Conservation (phyloP, 2,888 invertebrate species). For the Acrobasis suavella region DNA sequence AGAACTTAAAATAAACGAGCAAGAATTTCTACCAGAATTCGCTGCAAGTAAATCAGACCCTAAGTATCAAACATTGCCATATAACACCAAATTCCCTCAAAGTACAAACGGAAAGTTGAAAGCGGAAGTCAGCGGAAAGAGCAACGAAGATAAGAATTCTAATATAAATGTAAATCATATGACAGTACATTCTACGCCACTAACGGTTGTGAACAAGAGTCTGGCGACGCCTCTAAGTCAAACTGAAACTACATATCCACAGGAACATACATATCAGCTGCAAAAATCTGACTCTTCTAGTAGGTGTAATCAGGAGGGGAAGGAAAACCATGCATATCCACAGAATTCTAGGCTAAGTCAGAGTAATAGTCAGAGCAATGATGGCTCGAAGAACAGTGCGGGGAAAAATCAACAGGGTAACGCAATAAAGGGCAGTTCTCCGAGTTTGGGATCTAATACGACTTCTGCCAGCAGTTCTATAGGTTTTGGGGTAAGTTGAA, state of each 20-base stretch:
- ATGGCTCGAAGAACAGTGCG: conserved; percentile 56
- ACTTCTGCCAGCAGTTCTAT: conserved; percentile 67
- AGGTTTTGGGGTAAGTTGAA: conserved; percentile 73
- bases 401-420: conserved; percentile 58
- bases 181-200: conserved; percentile 80
- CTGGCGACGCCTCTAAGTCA: conserved; percentile 85
- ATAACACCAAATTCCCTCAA: conserved; percentile 93
- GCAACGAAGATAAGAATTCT: conserved; percentile 65
- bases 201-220: conserved; percentile 84
- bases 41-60: conserved; percentile 92
- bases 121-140: conserved; percentile 66
- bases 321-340: conserved; percentile 81
- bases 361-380: conserved; percentile 66
- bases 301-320: conserved; percentile 79
- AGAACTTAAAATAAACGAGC: conserved; percentile 76
- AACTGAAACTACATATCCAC: conserved; percentile 79
- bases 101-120: conserved; percentile 69
- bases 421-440: conserved; percentile 65
- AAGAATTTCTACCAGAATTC: conserved; percentile 85
- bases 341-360: conserved; percentile 76
- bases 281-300: conserved; percentile 79
- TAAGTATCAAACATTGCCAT: conserved; percentile 95
- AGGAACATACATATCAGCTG: conserved; percentile 77
- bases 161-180: conserved; percentile 75
- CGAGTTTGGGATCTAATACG: conserved; percentile 66